phyloP scores from a whole-genome alignment of 2,797 vertebrate genomes.

The Enteromius argenteus region DNA sequence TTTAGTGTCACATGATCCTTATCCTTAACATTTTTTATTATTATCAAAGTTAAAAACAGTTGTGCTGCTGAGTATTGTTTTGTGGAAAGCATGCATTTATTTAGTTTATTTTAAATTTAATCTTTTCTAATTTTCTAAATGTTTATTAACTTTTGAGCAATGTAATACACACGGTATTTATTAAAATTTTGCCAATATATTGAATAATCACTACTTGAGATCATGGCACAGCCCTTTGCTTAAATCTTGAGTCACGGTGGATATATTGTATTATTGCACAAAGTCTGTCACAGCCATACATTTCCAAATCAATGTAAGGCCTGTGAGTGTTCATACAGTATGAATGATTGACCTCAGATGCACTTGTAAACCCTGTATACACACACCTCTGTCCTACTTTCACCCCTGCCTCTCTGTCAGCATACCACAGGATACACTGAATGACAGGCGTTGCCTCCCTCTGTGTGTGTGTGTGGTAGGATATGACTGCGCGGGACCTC shows the following conservation, averaged over 20 bases:
- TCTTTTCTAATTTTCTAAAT: conserved; percentile 1
- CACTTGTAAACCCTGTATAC: not conserved
- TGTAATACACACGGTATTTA: not conserved
- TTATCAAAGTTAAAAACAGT: not conserved
- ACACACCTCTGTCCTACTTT: not conserved
- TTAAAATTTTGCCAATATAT: not conserved
- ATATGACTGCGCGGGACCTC: conserved; percentile 95
- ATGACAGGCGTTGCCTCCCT: not conserved
- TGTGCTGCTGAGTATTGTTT: too few relatives aligned
- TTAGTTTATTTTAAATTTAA: not conserved
- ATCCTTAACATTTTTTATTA: not conserved
- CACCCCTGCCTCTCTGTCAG: not conserved
- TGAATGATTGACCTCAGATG: not conserved
- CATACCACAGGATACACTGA: not conserved
- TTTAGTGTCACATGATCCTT: not conserved
- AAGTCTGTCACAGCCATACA: not conserved
- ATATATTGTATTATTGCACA: not conserved
- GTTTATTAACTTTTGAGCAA: not conserved
- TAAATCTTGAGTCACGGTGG: not conserved
- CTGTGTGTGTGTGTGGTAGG: conserved; percentile 73
- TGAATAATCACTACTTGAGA: not conserved
- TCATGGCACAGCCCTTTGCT: not conserved
- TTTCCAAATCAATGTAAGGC: not conserved
- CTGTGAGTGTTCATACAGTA: not conserved
- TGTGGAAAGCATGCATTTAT: too few relatives aligned